Base-by-base conservation (phyloP, 2,797 vertebrate genomes). In the Psittacula derbiana region DNA sequence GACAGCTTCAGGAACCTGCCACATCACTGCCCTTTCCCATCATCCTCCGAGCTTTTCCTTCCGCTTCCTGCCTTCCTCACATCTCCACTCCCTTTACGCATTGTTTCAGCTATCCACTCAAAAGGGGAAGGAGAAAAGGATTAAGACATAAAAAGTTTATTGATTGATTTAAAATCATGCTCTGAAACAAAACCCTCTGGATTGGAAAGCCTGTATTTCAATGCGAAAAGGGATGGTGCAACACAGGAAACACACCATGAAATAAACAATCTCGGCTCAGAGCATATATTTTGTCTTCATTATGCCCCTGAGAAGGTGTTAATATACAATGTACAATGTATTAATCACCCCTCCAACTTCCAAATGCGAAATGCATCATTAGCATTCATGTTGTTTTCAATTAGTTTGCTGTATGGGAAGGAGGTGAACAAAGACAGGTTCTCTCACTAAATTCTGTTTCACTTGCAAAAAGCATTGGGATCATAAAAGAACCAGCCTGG, bases 381-480 rank as follows among this genome's bases (percentile, higher is more conserved):
- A 98, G 97, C 97, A 97, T 97, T 98, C 97, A 96, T 96, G 97
- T 97, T 97, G 97, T 58, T 97, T 96, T 96, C 97, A 98, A 98
- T 98, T 98, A 98, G 96, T 65, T 88, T 15, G 90, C 92, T 94
- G 93, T 44, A 95, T 46, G 94, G 86, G 90, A 91, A 97, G 96
- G 92, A 97, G 88, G 88, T 93, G 66, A 95, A 58, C 75, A 27
- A 10, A 92, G 72, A 41, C 19, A 52, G 86, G 85, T 57, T 92
- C 95, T 73, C 80, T 92, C 88, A 46, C 83, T 84, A 84, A 79
- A 96, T 85, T 92, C 49, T 43, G 66, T 10, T 93, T 80, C 41
- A 0, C 49, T 65, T 55, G 57, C 73, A 73, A 64, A 73, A 64
- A 66, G 69, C 71, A 21, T 12, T 11, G 69, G 60, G 90, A 64